Percentiles rank a stretch among this genome's conserved stretches.
phyloP scores from a whole-genome alignment of 2,888 invertebrate genomes.

The Cryptus viduatorius region DNA sequence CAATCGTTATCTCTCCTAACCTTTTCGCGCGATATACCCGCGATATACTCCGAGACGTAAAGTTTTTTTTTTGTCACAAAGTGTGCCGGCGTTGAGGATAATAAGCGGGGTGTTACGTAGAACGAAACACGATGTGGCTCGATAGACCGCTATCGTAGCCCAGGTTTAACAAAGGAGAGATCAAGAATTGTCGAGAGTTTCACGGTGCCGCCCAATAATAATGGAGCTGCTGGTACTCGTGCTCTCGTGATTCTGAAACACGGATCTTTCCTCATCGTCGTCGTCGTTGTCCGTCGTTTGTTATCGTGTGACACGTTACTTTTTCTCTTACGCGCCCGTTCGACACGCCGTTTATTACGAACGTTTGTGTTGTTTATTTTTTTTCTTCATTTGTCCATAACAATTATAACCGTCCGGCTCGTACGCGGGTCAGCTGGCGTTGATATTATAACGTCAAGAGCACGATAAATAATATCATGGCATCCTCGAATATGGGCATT shows the following conservation, averaged over 20 bases:
- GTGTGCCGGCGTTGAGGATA: constrained; percentile 37
- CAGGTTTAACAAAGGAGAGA: constrained; percentile 62
- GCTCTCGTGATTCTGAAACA: constrained; percentile 66
- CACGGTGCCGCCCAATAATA: constrained; percentile 72
- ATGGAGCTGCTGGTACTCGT: constrained; percentile 68
- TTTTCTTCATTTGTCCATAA: constrained; percentile 7
- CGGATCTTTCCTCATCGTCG: constrained; percentile 47
- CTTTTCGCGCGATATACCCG: constrained; percentile 76
- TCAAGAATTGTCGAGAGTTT: constrained; percentile 54
- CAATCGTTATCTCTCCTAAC: constrained; percentile 84
- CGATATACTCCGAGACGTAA: constrained; percentile 57
- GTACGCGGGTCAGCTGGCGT: constrained; percentile 7
- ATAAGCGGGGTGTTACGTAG: constrained; percentile 25
- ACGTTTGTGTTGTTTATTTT: constrained; percentile 27
- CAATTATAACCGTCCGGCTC: constrained; percentile 13
- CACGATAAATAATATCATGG: constrained; percentile 86
- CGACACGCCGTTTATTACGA: constrained; percentile 11
- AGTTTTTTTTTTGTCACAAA: constrained; percentile 55
- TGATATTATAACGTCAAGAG: background rate
- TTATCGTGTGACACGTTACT: constrained; percentile 5
- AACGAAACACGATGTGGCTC: constrained; percentile 60
- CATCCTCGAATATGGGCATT: constrained; percentile 93
- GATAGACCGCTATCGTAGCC: constrained; percentile 63
- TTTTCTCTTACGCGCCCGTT: background rate
- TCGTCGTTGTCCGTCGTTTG: constrained; percentile 27